phyloP scores from a whole-genome alignment of 2,888 invertebrate genomes.

The Ophion ellenae region DNA sequence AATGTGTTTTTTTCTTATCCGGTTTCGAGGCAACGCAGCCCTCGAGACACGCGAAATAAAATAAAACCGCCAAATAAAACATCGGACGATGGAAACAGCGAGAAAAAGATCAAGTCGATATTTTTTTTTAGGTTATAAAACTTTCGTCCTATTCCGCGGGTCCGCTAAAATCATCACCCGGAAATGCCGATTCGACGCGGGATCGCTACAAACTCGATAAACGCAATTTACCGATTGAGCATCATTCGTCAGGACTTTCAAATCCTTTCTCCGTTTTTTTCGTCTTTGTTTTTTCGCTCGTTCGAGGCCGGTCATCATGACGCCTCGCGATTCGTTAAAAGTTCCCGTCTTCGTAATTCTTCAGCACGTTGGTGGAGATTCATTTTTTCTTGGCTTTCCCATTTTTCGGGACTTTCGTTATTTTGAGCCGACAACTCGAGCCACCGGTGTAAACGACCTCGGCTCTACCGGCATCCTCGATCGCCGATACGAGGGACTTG shows the following conservation, averaged over 20 bases:
- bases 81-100: neutral
- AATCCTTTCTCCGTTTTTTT: conserved; percentile 12
- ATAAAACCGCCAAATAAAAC: neutral
- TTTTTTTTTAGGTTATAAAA: conserved; percentile 3
- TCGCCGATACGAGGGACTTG: conserved; percentile 79
- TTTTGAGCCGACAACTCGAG: conserved; percentile 78
- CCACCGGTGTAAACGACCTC: conserved; percentile 81
- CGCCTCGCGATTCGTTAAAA: neutral
- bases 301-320: conserved; percentile 29
- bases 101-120: neutral
- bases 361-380: conserved; percentile 29
- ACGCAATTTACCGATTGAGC: conserved; percentile 29
- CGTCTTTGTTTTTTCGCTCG: conserved; percentile 2
- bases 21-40: neutral
- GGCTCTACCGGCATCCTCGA: conserved; percentile 81
- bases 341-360: neutral
- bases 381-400: conserved; percentile 74
- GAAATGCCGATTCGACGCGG: neutral
- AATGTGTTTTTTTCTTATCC: neutral
- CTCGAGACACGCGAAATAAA: neutral
- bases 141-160: neutral
- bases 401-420: conserved; percentile 77
- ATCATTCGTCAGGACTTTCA: conserved; percentile 33
- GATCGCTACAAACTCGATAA: conserved; percentile 18
- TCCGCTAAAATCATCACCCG: conserved; percentile 12